Evolutionary conservation across 2,113 vertebrate genomes (phyloP).

Genomic region (Scolopax mira): DNA sequence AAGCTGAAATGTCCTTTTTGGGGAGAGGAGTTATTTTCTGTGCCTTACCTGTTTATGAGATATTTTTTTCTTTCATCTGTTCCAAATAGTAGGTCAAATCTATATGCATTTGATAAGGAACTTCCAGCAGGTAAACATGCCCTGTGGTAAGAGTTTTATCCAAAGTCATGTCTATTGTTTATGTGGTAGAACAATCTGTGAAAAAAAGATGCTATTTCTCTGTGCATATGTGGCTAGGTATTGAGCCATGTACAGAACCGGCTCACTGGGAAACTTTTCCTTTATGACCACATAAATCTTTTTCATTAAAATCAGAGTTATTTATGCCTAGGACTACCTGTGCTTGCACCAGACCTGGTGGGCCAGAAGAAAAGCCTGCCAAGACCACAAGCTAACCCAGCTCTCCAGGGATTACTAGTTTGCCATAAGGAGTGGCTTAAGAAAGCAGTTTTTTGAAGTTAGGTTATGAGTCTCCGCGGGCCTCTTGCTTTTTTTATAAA

Average conservation of each 20-base stretch:
- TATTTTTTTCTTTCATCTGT: background rate
- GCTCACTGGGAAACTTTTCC: conserved; percentile 11
- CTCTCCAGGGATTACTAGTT: conserved; percentile 27
- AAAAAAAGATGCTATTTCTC: background rate
- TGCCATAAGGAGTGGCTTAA: conserved; percentile 57
- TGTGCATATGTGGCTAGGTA: background rate
- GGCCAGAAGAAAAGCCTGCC: conserved; percentile 47
- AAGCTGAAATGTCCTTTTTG: background rate
- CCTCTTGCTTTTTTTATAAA: conserved; percentile 48
- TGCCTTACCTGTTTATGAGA: background rate
- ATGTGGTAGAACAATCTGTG: background rate
- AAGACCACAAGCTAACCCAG: conserved; percentile 59
- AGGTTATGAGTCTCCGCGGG: conserved; percentile 24
- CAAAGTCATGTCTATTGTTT: conserved; percentile 9
- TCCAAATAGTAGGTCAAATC: background rate
- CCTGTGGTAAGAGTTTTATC: background rate
- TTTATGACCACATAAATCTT: conserved; percentile 62
- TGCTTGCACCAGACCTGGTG: conserved; percentile 51
- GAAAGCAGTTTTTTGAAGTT: conserved; percentile 57
- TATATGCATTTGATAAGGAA: background rate
- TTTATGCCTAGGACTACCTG: conserved; percentile 64
- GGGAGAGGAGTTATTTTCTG: background rate
- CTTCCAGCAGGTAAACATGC: background rate
- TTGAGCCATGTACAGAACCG: background rate
- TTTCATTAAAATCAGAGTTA: conserved; percentile 58